Percentiles rank a stretch among this genome's conserved stretches.
These are phyloP conservation scores for Notothenia rossii DNA, from an alignment of 2,113 vertebrate species.

Conservation along the genomic window DNA sequence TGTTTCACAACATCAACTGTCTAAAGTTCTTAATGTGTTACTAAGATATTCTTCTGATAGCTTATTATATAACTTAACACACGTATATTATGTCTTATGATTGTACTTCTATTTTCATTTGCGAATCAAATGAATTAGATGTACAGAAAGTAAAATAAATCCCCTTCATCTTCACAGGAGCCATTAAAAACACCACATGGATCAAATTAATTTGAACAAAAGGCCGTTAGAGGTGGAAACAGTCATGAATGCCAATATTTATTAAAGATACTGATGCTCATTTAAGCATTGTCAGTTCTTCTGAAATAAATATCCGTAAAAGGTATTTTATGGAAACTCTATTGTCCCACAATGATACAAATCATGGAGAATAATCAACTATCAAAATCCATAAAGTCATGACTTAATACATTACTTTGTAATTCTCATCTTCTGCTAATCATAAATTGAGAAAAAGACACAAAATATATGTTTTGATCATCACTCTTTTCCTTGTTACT, in stretches of 20 bases:
- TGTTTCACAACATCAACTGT: no score
- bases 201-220: neutral
- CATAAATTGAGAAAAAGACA: neutral
- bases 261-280: neutral
- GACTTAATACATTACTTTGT: neutral
- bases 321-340: neutral
- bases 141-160: neutral
- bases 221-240: neutral
- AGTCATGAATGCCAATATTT: neutral
- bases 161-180: neutral
- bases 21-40: no score
- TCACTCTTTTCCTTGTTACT: slow-evolving; percentile 3
- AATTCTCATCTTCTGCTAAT: no score
- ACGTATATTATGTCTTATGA: no score
- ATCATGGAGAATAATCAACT: neutral
- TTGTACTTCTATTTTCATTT: no score
- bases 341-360: no score
- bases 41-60: no score
- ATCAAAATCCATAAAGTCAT: neutral
- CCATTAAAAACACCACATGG: no score
- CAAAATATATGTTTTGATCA: neutral
- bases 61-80: no score
- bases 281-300: neutral
- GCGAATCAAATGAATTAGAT: neutral
- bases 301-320: neutral